Base-by-base conservation (phyloP, 2,113 vertebrate species). In the Eurystomus gularis region DNA sequence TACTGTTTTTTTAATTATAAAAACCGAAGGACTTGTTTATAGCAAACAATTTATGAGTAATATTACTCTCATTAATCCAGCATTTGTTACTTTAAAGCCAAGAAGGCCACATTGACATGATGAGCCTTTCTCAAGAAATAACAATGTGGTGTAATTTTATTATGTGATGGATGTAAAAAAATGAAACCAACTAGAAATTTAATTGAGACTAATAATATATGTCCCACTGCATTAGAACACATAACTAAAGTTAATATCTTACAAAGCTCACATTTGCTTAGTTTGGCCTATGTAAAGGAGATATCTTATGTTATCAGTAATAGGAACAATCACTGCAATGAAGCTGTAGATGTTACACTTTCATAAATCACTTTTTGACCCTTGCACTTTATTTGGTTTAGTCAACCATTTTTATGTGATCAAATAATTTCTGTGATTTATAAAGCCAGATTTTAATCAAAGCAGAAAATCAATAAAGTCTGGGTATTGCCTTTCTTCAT, bases 191-290 rank as follows among this genome's bases (percentile, higher is more conserved):
- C 3, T 26, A 40, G 29, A 57, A 84, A 70, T 57, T 23, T 46
- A 51, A 44, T 12, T 51, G 25, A 61, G 58, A 49, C 10, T 8
- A 40, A 19, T 55, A 4, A 29, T 24, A 16, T 26, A 40, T 37
- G 29, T 58, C 51, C 46, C 28, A n/a, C 49, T 64, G 17, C 66
- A 75, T 46, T 89, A 86, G 94, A 77, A 87, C 44, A 93, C 93
- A 75, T n/a, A 73, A n/a, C 44, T 78, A 21, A 94, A 90, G 42
- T 81, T 90, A 64, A 76, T 83, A 89, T n/a, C 77, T 92, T 76
- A 44, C 88, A 66, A 90, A 88, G 76, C 19, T 76, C 65, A 44
- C 82, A 64, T 82, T 90, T 94, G n/a, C 60, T 70, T 65, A 65
- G 7, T 46, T 57, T 80, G 60, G 54, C 29, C 35, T 72, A 10